Evolutionary conservation across 1,140 invertebrate species (phyloP).

Genomic region (Drosophila sturtevanti): DNA sequence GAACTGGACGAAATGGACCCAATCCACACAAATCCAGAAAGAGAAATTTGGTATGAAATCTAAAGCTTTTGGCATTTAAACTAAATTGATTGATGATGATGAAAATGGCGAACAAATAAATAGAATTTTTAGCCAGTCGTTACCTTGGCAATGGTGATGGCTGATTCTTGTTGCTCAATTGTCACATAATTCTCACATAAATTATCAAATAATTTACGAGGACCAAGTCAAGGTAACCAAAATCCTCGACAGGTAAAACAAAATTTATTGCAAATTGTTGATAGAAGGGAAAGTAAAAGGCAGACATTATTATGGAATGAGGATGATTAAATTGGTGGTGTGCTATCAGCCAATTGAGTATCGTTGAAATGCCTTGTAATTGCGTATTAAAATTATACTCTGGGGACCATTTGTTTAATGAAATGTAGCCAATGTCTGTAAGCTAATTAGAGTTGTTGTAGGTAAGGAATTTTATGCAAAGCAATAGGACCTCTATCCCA

Average conservation of each 20-base stretch:
- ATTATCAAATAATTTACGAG: slow-evolving; percentile 77
- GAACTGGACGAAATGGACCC: slow-evolving; percentile 51
- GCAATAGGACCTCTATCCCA: slow-evolving; percentile 33
- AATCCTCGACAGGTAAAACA: slow-evolving; percentile 42
- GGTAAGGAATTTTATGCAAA: slow-evolving; percentile 51
- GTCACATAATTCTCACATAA: slow-evolving; percentile 78
- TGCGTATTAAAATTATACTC: slow-evolving; percentile 79
- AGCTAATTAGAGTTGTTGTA: slow-evolving; percentile 67
- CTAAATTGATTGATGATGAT: slow-evolving; percentile 66
- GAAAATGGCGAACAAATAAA: slow-evolving; percentile 46
- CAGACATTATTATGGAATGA: background rate
- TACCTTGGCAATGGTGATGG: slow-evolving; percentile 23
- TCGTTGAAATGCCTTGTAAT: slow-evolving; percentile 72
- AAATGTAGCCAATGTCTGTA: slow-evolving; percentile 70
- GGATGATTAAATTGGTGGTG: background rate
- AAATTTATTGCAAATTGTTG: slow-evolving; percentile 68
- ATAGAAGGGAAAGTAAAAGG: background rate
- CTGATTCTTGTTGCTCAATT: slow-evolving; percentile 50
- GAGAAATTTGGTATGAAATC: slow-evolving; percentile 45
- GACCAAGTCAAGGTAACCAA: slow-evolving; percentile 51
- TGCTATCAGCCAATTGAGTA: slow-evolving; percentile 71
- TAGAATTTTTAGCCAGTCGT: slow-evolving; percentile 17
- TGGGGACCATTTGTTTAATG: slow-evolving; percentile 76
- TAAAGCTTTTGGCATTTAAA: slow-evolving; percentile 49
- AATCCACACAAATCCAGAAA: background rate